phyloP scores from a whole-genome alignment of 2,888 invertebrate species.

The Chloroclysta siterata region DNA sequence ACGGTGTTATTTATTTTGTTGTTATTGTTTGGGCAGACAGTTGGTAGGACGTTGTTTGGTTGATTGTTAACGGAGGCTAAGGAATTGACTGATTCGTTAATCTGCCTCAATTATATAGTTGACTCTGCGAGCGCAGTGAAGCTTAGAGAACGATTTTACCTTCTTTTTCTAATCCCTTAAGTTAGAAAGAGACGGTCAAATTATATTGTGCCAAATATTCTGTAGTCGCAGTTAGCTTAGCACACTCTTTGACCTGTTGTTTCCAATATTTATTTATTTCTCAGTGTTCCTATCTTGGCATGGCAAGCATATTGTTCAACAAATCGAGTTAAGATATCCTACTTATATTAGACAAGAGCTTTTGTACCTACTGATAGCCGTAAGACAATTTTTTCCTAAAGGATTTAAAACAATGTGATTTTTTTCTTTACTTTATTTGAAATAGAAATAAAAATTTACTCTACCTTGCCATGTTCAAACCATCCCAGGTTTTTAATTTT shows the following conservation, averaged over 20 bases:
- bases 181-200: conserved; percentile 49
- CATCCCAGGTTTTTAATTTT: neutral
- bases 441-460: neutral
- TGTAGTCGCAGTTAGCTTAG: conserved; percentile 68
- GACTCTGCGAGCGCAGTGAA: conserved; percentile 45
- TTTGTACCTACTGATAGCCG: neutral
- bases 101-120: conserved; percentile 62
- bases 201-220: conserved; percentile 80
- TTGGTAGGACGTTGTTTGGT: conserved; percentile 55
- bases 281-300: neutral
- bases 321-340: neutral
- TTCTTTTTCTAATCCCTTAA: conserved; percentile 24
- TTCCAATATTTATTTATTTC: neutral
- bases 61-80: conserved; percentile 53
- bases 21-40: conserved; percentile 39
- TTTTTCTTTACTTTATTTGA: neutral
- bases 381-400: neutral
- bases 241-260: conserved; percentile 35
- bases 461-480: neutral
- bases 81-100: conserved; percentile 70
- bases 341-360: neutral
- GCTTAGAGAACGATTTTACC: conserved; percentile 29
- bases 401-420: neutral
- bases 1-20: conserved; percentile 42
- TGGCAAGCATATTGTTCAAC: neutral